Base-by-base conservation (phyloP, 1,140 invertebrate species). In the Popillia japonica region DNA sequence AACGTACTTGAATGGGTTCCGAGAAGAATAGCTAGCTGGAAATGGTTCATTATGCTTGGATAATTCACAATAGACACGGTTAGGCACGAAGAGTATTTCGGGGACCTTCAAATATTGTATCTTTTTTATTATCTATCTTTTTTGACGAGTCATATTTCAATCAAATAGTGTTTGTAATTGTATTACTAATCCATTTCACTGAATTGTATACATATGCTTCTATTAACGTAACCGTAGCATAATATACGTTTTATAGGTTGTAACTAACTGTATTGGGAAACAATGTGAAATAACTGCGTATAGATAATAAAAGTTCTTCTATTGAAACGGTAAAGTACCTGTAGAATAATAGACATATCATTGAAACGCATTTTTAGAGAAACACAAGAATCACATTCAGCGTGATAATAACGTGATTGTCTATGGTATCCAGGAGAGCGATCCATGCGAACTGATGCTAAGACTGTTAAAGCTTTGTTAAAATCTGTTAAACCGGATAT, bases 1-100 rank as follows among this genome's bases (percentile, higher is more conserved):
- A 34, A 68, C 27, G 61, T 68, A 68, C 61, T 68, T 68, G 61
- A 68, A 68, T 34, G 27, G 61, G 27, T 68, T 68, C 27, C 61
- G 61, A 68, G 61, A 68, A 68, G 61, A 68, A 27, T 23, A 34
- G 22, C 27, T 27, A 68, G 10, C 61, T 68, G 22, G 61, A 68
- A 27, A 27, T 34, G 61, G 20, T 68, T 34, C 20, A 27, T 68
- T 27, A 68, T 27, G 61, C 22, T 22, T 68, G 27, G 27, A 68
- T 68, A 68, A 68, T 68, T 68, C 22, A 68, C 61, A 68, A 68
- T 23, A 20, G 61, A 23, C 8, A 27, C 22, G 61, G 22, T 68
- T 23, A 10, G 22, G 61, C 61, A 34, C 61, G 61, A 68, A 68
- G 22, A 68, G 22, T 68, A 20, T 68, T 34, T 68, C 20, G 61